phyloP scores from a whole-genome alignment of 2,797 vertebrate species.

The Gymnoscopelus braueri region DNA sequence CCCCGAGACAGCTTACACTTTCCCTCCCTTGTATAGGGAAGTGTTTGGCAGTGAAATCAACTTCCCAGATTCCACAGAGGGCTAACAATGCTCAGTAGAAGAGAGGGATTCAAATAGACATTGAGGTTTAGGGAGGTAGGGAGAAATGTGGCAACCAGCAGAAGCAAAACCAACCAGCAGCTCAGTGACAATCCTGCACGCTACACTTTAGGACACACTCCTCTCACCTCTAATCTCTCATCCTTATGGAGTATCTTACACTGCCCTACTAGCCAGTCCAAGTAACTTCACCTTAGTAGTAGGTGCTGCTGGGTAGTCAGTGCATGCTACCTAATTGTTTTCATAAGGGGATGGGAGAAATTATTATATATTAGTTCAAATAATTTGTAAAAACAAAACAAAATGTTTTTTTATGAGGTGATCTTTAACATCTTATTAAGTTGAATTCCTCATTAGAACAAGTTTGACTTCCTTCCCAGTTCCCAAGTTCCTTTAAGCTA shows the following conservation, averaged over 20 bases:
- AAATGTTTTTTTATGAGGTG: slow-evolving; percentile 60
- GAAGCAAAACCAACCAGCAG: slow-evolving; percentile 76
- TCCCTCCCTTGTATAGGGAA: slow-evolving; percentile 91
- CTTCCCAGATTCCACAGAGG: slow-evolving; percentile 87
- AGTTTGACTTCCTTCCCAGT: slow-evolving; percentile 40
- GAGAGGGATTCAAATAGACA: slow-evolving; percentile 42
- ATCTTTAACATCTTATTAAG: slow-evolving; percentile 50
- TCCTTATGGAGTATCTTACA: slow-evolving; percentile 49
- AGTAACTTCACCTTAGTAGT: slow-evolving; percentile 48
- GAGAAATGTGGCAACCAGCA: slow-evolving; percentile 68
- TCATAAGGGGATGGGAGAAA: slow-evolving; percentile 48
- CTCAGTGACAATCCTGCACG: slow-evolving; percentile 83
- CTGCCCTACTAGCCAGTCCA: slow-evolving; percentile 57
- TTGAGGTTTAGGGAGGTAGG: slow-evolving; percentile 55
- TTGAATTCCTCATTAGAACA: slow-evolving; percentile 56
- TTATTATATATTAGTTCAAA: slow-evolving; percentile 47
- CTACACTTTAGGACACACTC: slow-evolving; percentile 79
- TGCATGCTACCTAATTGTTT: slow-evolving; percentile 59
- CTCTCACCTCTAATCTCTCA: slow-evolving; percentile 64
- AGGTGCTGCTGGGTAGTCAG: slow-evolving; percentile 56
- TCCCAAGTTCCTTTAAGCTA: slow-evolving; percentile 62
- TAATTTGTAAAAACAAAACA: slow-evolving; percentile 55
- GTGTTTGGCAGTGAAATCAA: slow-evolving; percentile 90
- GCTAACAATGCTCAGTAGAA: slow-evolving; percentile 71
- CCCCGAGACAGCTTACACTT: slow-evolving; percentile 87